These are phyloP conservation scores for Alexandromys oeconomus DNA, from an alignment of 2,797 vertebrate genomes.

Conservation along the genomic window DNA sequence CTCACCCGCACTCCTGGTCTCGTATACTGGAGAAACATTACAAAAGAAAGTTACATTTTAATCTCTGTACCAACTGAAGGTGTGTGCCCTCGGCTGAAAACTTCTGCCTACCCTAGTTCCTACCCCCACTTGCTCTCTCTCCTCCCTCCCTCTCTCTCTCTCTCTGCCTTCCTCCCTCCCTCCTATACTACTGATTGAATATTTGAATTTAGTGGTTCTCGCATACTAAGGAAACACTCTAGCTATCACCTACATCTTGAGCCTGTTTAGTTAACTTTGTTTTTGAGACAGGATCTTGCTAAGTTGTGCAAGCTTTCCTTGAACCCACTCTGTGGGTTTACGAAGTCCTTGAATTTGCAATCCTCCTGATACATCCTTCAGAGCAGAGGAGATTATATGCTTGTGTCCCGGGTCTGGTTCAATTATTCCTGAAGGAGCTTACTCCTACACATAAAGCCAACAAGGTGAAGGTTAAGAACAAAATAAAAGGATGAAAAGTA, in stretches of 20 bases:
- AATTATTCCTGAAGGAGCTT: neutral
- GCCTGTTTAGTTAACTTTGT: neutral
- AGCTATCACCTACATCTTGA: neutral
- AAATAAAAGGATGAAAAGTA: neutral
- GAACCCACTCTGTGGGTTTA: neutral
- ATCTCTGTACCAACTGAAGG: accelerated
- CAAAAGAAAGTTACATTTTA: neutral
- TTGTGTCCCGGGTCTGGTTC: neutral
- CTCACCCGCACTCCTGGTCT: neutral
- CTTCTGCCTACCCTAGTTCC: neutral
- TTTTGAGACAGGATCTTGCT: neutral
- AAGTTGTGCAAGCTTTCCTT: neutral
- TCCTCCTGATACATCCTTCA: neutral
- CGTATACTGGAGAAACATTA: neutral
- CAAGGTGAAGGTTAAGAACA: neutral
- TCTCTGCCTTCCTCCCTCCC: too few species aligned
- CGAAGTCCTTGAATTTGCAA: neutral
- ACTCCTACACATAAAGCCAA: neutral
- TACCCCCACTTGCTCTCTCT: neutral
- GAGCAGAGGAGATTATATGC: neutral
- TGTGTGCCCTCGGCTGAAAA: neutral
- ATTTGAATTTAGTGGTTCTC: neutral
- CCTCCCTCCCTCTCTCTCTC: accelerated
- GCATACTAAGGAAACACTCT: neutral
- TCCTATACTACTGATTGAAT: neutral